phyloP scores from a whole-genome alignment of 2,888 invertebrate species.

The Xestia rhomboidea region DNA sequence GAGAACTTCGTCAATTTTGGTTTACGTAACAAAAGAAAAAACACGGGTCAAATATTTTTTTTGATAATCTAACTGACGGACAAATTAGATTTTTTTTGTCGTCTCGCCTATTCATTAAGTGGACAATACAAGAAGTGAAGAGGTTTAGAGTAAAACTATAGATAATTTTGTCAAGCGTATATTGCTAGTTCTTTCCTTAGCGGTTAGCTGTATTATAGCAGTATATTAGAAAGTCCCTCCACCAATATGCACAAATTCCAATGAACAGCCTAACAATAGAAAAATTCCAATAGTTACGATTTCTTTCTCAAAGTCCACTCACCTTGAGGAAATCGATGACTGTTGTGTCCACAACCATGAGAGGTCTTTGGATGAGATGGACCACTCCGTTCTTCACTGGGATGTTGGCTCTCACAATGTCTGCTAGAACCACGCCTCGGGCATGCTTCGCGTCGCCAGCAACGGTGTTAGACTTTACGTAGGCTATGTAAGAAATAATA shows the following conservation, averaged over 20 bases:
- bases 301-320: conserved; percentile 50
- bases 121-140: conserved; percentile 25
- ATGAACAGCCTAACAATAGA: conserved; percentile 8
- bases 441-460: conserved; percentile 94
- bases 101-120: conserved; percentile 35
- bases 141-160: conserved; percentile 17
- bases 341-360: conserved; percentile 97
- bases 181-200: conserved; percentile 8
- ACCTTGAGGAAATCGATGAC: conserved; percentile 96
- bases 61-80: no score
- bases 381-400: conserved; percentile 98
- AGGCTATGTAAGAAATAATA: conserved; percentile 89
- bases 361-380: conserved; percentile 97
- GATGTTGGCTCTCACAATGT: conserved; percentile 97
- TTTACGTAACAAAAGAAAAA: no score
- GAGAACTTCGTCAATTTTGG: no score
- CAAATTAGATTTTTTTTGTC: no score
- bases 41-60: no score
- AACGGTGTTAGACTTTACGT: conserved; percentile 96
- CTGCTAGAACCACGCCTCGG: conserved; percentile 96
- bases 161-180: conserved; percentile 10
- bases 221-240: conserved; percentile 20
- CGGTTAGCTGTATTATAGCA: neutral
- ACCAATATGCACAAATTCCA: neutral
- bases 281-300: neutral